Conservation (phyloP, 2,888 invertebrate species). For the Scaptomyza cyrtandrae region DNA sequence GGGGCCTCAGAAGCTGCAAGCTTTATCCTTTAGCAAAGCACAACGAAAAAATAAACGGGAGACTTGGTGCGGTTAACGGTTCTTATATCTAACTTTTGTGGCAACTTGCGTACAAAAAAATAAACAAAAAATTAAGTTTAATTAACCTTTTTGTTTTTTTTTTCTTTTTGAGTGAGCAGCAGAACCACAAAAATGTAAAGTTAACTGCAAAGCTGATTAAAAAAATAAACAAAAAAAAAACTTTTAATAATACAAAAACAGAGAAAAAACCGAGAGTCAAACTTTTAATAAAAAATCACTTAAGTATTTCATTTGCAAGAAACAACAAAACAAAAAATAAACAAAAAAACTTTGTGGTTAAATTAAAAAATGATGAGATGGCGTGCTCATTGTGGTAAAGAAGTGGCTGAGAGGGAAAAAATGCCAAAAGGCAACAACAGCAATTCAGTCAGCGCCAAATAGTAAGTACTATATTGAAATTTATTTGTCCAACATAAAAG, state of each 20-base stretch:
- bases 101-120: conserved; percentile 45
- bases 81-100: conserved; percentile 26
- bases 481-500: conserved; percentile 52
- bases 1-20: conserved; percentile 21
- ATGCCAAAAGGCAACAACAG: conserved; percentile 23
- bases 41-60: neutral
- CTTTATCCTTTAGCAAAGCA: conserved; percentile 3
- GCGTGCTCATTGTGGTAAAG: conserved; percentile 48
- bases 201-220: conserved; percentile 62
- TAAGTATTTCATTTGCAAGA: conserved; percentile 66
- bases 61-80: neutral
- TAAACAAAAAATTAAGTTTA: conserved; percentile 59
- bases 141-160: conserved; percentile 54
- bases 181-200: conserved; percentile 52
- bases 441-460: conserved; percentile 46
- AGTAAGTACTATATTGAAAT: conserved; percentile 64
- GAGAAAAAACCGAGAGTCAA: neutral
- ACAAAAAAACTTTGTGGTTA: conserved; percentile 71
- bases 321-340: conserved; percentile 25
- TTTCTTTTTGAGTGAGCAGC: conserved; percentile 11
- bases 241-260: conserved; percentile 33
- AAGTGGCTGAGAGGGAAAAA: conserved; percentile 18
- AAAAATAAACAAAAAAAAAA: conserved; percentile 63
- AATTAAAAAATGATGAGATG: conserved; percentile 73
- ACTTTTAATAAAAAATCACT: conserved; percentile 72